These are phyloP conservation scores for Osedax fenrisi DNA, from an alignment of 2,888 invertebrate species.

Conservation along the genomic window DNA sequence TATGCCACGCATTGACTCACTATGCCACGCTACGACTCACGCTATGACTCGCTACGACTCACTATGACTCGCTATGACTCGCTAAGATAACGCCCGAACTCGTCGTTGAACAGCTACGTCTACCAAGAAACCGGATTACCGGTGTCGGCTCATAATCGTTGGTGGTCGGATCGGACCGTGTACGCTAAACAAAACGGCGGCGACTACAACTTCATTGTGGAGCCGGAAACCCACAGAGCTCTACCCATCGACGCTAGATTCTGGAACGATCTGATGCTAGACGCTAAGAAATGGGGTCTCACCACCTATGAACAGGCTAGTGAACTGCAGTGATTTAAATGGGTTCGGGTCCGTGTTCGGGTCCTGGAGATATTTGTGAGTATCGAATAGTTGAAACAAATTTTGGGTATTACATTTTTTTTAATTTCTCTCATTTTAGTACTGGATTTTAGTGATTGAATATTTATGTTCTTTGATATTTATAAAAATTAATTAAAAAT, in stretches of 20 bases:
- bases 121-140: slow-evolving; percentile 35
- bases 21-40: no score
- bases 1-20: no score
- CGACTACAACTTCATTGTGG: slow-evolving; percentile 39
- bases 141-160: slow-evolving; percentile 38
- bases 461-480: no score
- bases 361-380: no score
- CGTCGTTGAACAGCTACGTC: no score
- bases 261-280: slow-evolving; percentile 36
- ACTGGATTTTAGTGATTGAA: no score
- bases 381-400: neutral
- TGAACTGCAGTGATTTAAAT: neutral
- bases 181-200: slow-evolving; percentile 46
- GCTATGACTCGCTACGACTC: no score
- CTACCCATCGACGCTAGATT: slow-evolving; percentile 36
- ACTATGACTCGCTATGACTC: no score
- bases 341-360: neutral
- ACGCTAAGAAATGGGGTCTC: slow-evolving; percentile 36
- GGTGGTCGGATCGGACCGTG: slow-evolving; percentile 40
- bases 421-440: no score
- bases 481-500: no score
- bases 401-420: no score
- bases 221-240: slow-evolving; percentile 29
- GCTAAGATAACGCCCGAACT: no score
- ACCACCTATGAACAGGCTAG: slow-evolving; percentile 37